Evolutionary conservation across 2,888 invertebrate genomes (phyloP), one percentile per base, ranked within the genome.

Genomic region (Ceratothoa steindachneri): DNA sequence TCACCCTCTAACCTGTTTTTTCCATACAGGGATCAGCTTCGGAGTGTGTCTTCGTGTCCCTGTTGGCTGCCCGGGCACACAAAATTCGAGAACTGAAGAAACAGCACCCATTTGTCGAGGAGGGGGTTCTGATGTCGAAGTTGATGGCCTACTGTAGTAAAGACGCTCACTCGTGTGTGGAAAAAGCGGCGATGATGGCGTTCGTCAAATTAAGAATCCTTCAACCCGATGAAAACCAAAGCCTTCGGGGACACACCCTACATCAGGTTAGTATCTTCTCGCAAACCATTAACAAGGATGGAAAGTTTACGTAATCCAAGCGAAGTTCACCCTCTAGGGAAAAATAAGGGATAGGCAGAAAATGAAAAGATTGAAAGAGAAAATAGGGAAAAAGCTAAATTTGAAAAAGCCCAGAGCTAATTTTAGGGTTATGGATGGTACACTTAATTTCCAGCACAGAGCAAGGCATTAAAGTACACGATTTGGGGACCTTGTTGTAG

Each of bases 171-270:
- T 94, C 94, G 31, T 93, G 93, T 83, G 94, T 94, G 2, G 95
- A 95, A 84, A 95, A 95, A 84, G 93, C 93, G 1, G 95, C 94
- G 1, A 95, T 95, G 94, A 95, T 95, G 81, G 90, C 91, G 82
- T 95, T 95, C 83, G 94, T 95, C 9, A 95, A 94, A 84, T 85
- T 95, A 73, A 87, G 95, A 69, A 95, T 95, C 83, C 86, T 95
- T 77, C 94, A 94, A 83, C 92, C 95, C 0, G 95, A 95, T 83
- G 91, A 91, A 77, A 89, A 91, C 80, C 92, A 91, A 73, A 89
- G 90, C 30, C 87, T 95, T 70, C 87, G 93, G 75, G 95, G 95
- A 1, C 88, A 90, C 77, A 93, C 91, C 7, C 85, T 95, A 71
- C 88, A 88, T 82, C 90, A 92, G 87, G 95, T 91, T 84, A 84